Percentiles rank a stretch among this genome's conserved stretches.
phyloP scores from a whole-genome alignment of 2,888 invertebrate genomes.

The Drosophila picticornis region DNA sequence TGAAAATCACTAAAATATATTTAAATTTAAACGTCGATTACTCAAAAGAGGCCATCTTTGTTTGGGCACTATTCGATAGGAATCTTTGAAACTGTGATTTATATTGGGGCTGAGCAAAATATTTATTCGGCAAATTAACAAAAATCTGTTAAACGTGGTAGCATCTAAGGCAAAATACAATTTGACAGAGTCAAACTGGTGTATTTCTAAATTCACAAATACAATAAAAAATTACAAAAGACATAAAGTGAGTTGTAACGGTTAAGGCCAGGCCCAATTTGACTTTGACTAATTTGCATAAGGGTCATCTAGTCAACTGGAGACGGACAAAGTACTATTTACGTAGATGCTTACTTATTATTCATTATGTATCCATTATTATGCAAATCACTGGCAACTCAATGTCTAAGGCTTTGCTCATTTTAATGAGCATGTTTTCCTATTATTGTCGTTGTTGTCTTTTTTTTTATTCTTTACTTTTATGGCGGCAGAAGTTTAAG shows the following conservation, averaged over 20 bases:
- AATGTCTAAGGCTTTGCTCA: constrained; percentile 68
- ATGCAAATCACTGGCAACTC: constrained; percentile 81
- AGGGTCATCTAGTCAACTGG: constrained; percentile 63
- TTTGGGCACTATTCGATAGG: neutral
- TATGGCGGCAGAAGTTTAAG: constrained; percentile 26
- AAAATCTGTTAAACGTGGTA: neutral
- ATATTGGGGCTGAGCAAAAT: neutral
- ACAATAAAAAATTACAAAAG: constrained; percentile 15
- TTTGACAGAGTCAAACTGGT: neutral
- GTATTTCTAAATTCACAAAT: neutral
- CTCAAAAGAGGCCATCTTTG: constrained; percentile 3
- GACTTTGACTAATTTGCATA: constrained; percentile 61
- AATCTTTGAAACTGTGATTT: neutral
- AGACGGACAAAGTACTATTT: constrained; percentile 32
- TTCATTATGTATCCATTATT: constrained; percentile 81
- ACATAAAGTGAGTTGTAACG: neutral
- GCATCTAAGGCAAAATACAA: neutral
- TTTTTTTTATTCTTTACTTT: constrained; percentile 29
- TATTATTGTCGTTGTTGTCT: constrained; percentile 26
- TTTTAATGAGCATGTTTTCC: constrained; percentile 70
- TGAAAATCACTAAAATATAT: neutral
- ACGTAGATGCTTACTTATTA: constrained; percentile 62
- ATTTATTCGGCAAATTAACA: neutral
- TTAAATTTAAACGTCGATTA: neutral
- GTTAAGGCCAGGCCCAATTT: neutral